phyloP scores from a whole-genome alignment of 2,888 invertebrate species.

The Drosophila setosimentum region DNA sequence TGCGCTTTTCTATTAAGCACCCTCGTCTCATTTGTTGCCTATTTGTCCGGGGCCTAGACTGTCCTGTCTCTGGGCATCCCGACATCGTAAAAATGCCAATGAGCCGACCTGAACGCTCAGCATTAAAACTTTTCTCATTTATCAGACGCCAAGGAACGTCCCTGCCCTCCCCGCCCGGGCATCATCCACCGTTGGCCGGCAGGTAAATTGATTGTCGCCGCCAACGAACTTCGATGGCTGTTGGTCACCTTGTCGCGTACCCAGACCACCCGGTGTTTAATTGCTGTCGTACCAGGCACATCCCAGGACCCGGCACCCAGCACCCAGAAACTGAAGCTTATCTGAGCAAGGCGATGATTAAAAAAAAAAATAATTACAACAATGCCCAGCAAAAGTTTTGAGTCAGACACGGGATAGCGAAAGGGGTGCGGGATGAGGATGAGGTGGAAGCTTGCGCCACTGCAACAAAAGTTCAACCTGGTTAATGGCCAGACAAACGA shows the following conservation, averaged over 20 bases:
- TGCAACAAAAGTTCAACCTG: conserved; percentile 55
- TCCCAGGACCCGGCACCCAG: not conserved
- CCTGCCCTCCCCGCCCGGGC: not conserved
- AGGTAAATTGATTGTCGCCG: conserved; percentile 76
- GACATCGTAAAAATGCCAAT: conserved; percentile 78
- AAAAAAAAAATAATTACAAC: conserved; percentile 50
- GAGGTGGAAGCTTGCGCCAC: conserved; percentile 6
- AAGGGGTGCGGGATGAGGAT: not conserved
- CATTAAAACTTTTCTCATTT: conserved; percentile 79
- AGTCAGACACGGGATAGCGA: conserved; percentile 29
- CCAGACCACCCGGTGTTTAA: conserved; percentile 64
- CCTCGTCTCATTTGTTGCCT: conserved; percentile 74
- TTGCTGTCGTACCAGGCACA: conserved; percentile 51
- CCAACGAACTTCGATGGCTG: conserved; percentile 70
- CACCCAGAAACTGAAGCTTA: not conserved
- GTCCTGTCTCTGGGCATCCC: conserved; percentile 4
- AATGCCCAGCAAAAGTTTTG: conserved; percentile 65
- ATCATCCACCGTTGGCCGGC: conserved; percentile 33
- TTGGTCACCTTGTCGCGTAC: conserved; percentile 69
- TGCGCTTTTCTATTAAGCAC: conserved; percentile 74
- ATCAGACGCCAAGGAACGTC: conserved; percentile 56
- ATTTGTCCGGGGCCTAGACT: conserved; percentile 63
- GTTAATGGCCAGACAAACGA: conserved; percentile 74
- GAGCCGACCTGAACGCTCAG: conserved; percentile 72
- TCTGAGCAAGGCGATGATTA: conserved; percentile 44